Percentiles rank a stretch among this genome's conserved stretches.
phyloP scores from a whole-genome alignment of 1,140 invertebrate genomes.

The Drosophila navojoa region DNA sequence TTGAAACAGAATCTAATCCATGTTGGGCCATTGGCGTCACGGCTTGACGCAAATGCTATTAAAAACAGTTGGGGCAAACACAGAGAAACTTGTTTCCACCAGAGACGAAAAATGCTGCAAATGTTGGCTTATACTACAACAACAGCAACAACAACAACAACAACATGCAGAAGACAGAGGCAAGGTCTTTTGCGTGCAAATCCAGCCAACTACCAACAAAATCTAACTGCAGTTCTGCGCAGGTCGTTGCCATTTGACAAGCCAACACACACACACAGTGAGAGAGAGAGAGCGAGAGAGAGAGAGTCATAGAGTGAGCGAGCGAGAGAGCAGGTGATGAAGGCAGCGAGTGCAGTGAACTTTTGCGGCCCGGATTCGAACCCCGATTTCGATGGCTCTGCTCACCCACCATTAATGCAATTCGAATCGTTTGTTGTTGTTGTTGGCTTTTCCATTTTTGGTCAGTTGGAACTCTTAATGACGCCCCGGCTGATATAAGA shows the following conservation, averaged over 20 bases:
- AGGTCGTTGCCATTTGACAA: slow-evolving; percentile 70
- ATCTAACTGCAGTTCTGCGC: slow-evolving; percentile 80
- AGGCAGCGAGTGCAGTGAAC: slow-evolving; percentile 70
- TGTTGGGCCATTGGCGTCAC: slow-evolving; percentile 59
- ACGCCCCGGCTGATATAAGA: slow-evolving; percentile 39
- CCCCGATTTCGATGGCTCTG: slow-evolving; percentile 2
- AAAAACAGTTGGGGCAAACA: slow-evolving; percentile 70
- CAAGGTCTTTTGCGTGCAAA: slow-evolving; percentile 80
- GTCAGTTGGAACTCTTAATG: slow-evolving; percentile 51
- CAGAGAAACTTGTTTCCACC: slow-evolving; percentile 61
- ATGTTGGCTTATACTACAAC: slow-evolving; percentile 28
- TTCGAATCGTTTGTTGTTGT: slow-evolving; percentile 58
- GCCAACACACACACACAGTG: slow-evolving; percentile 1
- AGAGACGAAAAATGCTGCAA: slow-evolving; percentile 52
- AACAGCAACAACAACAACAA: neutral
- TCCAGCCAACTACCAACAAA: slow-evolving; percentile 56
- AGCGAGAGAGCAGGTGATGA: slow-evolving; percentile 39
- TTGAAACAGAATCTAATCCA: slow-evolving; percentile 62
- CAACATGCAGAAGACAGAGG: slow-evolving; percentile 30
- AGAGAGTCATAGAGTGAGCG: slow-evolving; percentile 1
- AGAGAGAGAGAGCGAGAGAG: slow-evolving; percentile 12
- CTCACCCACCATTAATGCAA: slow-evolving; percentile 66
- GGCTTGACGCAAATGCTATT: slow-evolving; percentile 61
- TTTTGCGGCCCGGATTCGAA: slow-evolving; percentile 39
- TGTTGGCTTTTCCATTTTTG: slow-evolving; percentile 56